These are phyloP conservation scores for Silurus meridionalis DNA, from an alignment of 2,113 vertebrate genomes.

Conservation along the genomic window DNA sequence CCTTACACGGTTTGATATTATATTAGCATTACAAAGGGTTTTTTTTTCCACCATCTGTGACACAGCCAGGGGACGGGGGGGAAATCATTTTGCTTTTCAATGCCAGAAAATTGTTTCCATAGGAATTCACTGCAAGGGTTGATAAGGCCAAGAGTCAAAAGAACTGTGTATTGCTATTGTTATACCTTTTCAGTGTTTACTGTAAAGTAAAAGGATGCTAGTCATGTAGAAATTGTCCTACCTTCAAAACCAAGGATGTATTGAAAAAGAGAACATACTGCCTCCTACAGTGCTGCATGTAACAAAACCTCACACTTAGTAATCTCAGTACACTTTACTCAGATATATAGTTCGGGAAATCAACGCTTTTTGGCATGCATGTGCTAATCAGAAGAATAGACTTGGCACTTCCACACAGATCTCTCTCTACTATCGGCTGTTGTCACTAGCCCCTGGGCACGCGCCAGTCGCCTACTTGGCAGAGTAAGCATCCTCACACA, in stretches of 20 bases:
- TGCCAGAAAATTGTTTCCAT: constrained; percentile 65
- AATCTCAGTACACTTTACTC: not conserved
- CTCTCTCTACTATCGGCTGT: constrained; percentile 75
- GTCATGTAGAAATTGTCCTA: constrained; percentile 1
- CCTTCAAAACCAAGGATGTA: constrained; percentile 12
- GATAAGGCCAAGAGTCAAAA: constrained; percentile 51
- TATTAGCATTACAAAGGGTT: constrained; percentile 81
- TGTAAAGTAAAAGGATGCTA: not conserved
- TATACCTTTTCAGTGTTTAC: constrained; percentile 16
- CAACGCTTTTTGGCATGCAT: constrained; percentile 63
- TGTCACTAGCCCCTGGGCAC: constrained; percentile 76
- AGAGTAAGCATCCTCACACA: constrained; percentile 73
- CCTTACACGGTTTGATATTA: constrained; percentile 77
- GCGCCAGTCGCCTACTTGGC: constrained; percentile 79
- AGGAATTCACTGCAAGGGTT: constrained; percentile 61
- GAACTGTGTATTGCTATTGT: not conserved
- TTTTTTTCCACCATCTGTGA: constrained; percentile 73
- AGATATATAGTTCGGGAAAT: constrained; percentile 56
- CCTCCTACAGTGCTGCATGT: not conserved
- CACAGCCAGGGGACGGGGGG: constrained; percentile 49
- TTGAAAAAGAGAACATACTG: not conserved
- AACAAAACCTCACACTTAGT: constrained; percentile 1
- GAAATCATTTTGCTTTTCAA: constrained; percentile 65
- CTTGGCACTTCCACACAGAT: constrained; percentile 71
- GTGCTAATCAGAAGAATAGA: constrained; percentile 68